These are phyloP conservation scores for Heliangelus exortis DNA, from an alignment of 2,797 vertebrate genomes.

Conservation along the genomic window DNA sequence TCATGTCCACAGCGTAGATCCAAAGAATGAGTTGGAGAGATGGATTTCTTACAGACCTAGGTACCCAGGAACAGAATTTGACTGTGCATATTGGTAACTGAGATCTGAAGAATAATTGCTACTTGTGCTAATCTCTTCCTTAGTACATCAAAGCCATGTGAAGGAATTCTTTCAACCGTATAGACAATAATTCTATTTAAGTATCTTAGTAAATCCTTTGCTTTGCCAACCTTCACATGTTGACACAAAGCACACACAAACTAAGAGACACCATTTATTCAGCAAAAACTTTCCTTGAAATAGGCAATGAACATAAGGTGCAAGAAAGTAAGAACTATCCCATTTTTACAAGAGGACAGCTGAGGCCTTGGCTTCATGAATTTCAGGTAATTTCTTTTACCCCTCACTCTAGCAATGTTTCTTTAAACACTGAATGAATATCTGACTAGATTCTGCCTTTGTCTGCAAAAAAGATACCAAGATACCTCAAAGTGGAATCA, in stretches of 20 bases:
- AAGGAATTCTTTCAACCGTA: background rate
- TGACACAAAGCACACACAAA: background rate
- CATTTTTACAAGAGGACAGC: background rate
- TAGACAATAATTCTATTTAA: background rate
- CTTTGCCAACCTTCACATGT: background rate
- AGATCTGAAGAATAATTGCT: background rate
- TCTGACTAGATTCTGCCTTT: background rate
- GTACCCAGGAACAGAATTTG: background rate
- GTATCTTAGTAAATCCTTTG: background rate
- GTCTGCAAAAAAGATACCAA: background rate
- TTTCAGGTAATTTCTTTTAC: background rate
- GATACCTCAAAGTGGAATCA: background rate
- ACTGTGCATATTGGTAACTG: background rate
- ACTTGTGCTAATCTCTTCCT: background rate
- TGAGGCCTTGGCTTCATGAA: background rate
- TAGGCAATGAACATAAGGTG: rapidly evolving
- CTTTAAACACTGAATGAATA: background rate
- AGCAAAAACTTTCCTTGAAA: background rate
- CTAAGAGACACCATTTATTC: background rate
- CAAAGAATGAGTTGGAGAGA: background rate
- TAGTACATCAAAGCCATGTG: background rate
- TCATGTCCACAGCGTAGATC: rapidly evolving
- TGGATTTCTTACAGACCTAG: background rate
- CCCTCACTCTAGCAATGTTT: rapidly evolving
- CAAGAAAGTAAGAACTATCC: background rate